phyloP scores from a whole-genome alignment of 2,113 vertebrate species.

The Heteronetta atricapilla region DNA sequence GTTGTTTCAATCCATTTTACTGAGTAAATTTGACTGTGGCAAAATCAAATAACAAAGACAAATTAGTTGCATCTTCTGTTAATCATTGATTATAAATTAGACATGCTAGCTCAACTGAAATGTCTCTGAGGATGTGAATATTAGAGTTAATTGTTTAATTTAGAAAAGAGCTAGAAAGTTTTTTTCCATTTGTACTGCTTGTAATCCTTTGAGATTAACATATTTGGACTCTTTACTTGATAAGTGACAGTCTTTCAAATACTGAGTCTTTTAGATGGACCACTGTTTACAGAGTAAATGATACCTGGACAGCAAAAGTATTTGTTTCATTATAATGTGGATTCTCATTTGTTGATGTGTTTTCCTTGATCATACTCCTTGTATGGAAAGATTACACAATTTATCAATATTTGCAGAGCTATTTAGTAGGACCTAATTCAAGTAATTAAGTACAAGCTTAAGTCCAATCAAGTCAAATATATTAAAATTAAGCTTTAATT shows the following conservation, averaged over 20 bases:
- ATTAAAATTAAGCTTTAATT: not conserved
- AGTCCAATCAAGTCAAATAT: not conserved
- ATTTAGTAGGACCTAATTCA: not conserved
- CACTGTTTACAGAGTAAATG: constrained; percentile 46
- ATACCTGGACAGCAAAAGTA: constrained; percentile 31
- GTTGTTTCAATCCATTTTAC: constrained; percentile 60
- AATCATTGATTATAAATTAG: constrained; percentile 74
- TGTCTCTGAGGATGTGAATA: constrained; percentile 47
- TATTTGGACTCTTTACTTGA: constrained; percentile 54
- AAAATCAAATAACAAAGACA: constrained; percentile 65
- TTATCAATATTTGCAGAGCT: constrained; percentile 31
- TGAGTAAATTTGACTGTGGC: constrained; percentile 59
- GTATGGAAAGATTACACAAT: constrained; percentile 31
- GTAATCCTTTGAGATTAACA: constrained; percentile 28
- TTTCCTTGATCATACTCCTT: constrained; percentile 25
- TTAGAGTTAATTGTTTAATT: constrained; percentile 69
- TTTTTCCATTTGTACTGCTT: constrained; percentile 33
- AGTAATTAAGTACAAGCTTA: not conserved
- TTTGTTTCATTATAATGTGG: constrained; percentile 42
- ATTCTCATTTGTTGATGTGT: constrained; percentile 42
- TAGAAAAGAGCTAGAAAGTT: constrained; percentile 47
- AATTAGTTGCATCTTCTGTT: constrained; percentile 65
- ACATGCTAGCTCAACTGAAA: constrained; percentile 54
- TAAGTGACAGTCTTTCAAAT: constrained; percentile 46
- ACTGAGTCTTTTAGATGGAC: not conserved